These are phyloP conservation scores for Xestia xanthographa DNA, from an alignment of 2,888 invertebrate genomes.

Conservation along the genomic window DNA sequence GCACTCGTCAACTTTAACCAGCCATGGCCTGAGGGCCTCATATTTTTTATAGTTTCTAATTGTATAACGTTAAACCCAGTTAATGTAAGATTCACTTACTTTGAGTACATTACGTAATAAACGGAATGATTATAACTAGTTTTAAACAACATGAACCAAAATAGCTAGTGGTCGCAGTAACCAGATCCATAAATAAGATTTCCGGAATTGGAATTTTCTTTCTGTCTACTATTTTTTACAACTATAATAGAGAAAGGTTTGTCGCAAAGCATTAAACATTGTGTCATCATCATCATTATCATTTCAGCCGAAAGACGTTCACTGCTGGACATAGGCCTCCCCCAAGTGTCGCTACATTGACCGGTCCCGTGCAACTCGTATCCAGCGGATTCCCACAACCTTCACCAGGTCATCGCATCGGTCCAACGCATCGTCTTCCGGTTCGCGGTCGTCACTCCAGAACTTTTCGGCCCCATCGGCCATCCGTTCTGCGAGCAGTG, in stretches of 20 bases:
- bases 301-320: no score
- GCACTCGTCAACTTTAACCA: constrained; percentile 20
- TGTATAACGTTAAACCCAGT: constrained; percentile 13
- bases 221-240: neutral
- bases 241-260: neutral
- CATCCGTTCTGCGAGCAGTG: no score
- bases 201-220: neutral
- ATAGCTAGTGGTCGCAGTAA: neutral
- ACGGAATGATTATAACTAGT: constrained; percentile 1
- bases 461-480: no score
- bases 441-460: no score
- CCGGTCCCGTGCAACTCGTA: no score
- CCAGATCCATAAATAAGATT: neutral
- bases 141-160: neutral
- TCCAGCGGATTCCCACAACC: no score
- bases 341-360: no score
- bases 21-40: constrained; percentile 18
- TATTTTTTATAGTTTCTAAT: constrained; percentile 31
- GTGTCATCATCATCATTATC: no score
- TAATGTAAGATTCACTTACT: neutral
- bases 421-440: no score
- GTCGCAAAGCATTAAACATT: neutral
- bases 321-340: no score
- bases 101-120: constrained; percentile 18
- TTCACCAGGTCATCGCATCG: no score